phyloP scores from a whole-genome alignment of 2,113 vertebrate genomes.

The Dasypus novemcinctus region DNA sequence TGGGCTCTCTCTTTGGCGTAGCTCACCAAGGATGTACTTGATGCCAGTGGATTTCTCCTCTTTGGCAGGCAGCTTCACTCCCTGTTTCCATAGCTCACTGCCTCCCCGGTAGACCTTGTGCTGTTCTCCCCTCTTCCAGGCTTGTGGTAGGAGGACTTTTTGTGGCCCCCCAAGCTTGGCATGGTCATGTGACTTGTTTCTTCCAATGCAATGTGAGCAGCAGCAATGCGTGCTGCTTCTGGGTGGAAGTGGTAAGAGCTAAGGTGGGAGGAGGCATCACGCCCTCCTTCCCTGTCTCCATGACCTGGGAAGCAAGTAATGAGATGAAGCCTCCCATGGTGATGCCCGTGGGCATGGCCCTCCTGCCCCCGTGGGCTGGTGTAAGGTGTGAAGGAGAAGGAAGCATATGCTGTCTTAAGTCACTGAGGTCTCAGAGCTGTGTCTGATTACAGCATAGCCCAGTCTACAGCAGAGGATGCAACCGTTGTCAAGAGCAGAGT shows the following conservation, averaged over 20 bases:
- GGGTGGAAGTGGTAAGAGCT: neutral
- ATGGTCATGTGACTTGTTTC: neutral
- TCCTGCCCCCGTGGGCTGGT: neutral
- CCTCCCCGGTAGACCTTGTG: neutral
- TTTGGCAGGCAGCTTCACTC: neutral
- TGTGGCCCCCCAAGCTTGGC: neutral
- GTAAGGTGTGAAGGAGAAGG: neutral
- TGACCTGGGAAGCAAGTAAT: neutral
- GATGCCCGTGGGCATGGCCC: neutral
- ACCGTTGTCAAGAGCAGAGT: neutral
- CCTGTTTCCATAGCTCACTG: too few relatives aligned
- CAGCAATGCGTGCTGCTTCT: accelerated
- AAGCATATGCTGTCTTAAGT: too few relatives aligned
- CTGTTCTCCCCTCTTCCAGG: neutral
- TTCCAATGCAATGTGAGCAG: neutral
- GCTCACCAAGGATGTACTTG: neutral
- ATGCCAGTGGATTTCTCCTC: accelerated
- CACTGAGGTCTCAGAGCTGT: neutral
- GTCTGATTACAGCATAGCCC: neutral
- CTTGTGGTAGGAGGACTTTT: too few relatives aligned
- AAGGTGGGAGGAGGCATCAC: too few relatives aligned
- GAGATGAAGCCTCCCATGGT: neutral
- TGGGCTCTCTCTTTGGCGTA: neutral
- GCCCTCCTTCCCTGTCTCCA: neutral
- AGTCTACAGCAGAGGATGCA: too few relatives aligned